Base-by-base conservation (phyloP, 2,888 invertebrate genomes). In the Drosophila emarginata region DNA sequence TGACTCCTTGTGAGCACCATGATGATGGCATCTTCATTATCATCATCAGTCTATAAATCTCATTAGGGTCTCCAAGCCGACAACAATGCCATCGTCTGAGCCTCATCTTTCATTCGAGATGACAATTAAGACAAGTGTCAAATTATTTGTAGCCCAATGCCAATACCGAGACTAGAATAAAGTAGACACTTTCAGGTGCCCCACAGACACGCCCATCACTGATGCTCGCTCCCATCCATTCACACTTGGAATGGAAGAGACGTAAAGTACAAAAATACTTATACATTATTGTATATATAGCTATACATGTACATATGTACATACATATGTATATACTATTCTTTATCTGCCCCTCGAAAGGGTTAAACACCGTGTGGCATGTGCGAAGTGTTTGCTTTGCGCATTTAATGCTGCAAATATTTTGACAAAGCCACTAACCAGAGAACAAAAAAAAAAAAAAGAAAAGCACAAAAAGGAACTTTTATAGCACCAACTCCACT, bases 81-180 rank as follows among this genome's bases (percentile, higher is more conserved):
- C 71, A 73, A 77, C 78, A 77, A 80, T 45, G 21, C 18, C 70
- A 51, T 57, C 50, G 62, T 62, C 71, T 66, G 62, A 56, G 53
- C 68, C 75, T 83, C 83, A 67, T 67, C 74, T 83, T 82, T 85
- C 83, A 73, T 54, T 60, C 58, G 66, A 59, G 85, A 76, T 73
- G 87, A 87, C 88, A 88, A 88, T 88, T 82, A 88, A 82, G 66
- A 66, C 79, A 77, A 86, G 88, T 88, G 88, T 88, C 88, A 77
- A 80, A 86, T 88, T 86, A 88, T 88, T 77, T 78, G 76, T 75
- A 77, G 78, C 83, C 83, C 79, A 74, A 69, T 62, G 71, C 83
- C 79, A 74, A 69, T 61, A 69, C 32, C 32, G 11, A 32, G 11
- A 32, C 32, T 67, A 56, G 51, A 71, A 69, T 71, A 64, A 69